Base-by-base conservation (phyloP, 2,888 invertebrate species). In the Loripinus fragilis region DNA sequence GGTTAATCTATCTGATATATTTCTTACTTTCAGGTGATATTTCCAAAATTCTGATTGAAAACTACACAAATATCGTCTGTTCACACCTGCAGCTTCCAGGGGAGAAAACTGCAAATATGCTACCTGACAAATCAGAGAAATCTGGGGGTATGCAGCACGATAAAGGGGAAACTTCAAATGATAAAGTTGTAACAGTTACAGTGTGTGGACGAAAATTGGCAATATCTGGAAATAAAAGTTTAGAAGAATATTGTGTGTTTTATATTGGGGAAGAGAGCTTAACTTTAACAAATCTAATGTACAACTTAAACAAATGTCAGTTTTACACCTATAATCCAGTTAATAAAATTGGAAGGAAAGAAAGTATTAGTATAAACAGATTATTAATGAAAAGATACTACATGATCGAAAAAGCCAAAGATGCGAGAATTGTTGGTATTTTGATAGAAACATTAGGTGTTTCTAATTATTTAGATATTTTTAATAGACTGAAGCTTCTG, bases 371-470 rank as follows among this genome's bases (percentile, higher is more conserved):
- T 76, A 90, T 93, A 30, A 95, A 95, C 74, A 95, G 94, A 80
- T 96, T 96, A 94, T 95, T 98, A 72, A 97, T 96, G 92, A 95
- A 97, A 76, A 95, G 98, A 78, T 95, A 96, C 77, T 98, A 95
- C 93, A 94, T 98, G 71, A 95, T 98, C 35, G 99, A 99, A 94
- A 97, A 97, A 93, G 96, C 98, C 81, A 98, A 97, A 93, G 98
- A 99, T 94, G 97, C 98, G 0, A 95, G 95, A 85, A 96, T 96
- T 7, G 95, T 98, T 48, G 99, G 98, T 0, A 96, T 99, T 67
- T 95, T 99, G 20, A 96, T 98, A n/a, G 98, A 97, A 76, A 98
- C 98, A 38, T 94, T 99, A 12, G 97, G 97, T 2, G 96, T 98
- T 15, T 95, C 96, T 72, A 96, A 97, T 75, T 93, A 93, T 80